A percentile compares a stretch with the other conserved stretches of the same genome.
Conservation (phyloP, 2,797 vertebrate genomes). For the Coilia nasus region DNA sequence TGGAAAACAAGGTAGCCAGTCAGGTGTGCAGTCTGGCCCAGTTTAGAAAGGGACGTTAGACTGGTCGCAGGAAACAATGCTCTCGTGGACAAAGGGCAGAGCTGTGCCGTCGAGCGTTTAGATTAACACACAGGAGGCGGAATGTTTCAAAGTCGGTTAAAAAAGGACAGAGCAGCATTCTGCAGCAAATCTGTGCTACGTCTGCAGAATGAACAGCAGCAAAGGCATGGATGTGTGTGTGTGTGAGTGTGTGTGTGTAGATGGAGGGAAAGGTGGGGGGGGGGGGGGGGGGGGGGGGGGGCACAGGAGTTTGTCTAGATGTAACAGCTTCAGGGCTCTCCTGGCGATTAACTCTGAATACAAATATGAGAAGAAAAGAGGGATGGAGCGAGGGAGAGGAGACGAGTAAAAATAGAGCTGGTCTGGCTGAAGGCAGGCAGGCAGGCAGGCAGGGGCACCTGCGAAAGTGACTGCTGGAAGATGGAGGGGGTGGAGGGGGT, state of each 20-base stretch:
- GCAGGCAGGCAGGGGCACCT: background rate
- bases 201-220: constrained; percentile 30
- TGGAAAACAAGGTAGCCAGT: no score
- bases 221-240: background rate
- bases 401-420: constrained; percentile 12
- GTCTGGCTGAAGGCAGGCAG: background rate
- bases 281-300: background rate
- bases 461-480: background rate
- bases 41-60: constrained; percentile 7
- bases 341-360: constrained; percentile 34
- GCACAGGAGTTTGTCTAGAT: constrained; percentile 12
- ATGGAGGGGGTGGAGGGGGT: background rate
- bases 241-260: background rate
- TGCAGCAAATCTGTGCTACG: constrained; percentile 7
- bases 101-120: background rate
- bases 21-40: background rate
- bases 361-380: constrained; percentile 24
- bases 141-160: background rate
- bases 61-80: background rate
- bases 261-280: no score
- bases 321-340: constrained; percentile 12
- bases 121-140: constrained; percentile 21
- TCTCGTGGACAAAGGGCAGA: background rate
- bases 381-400: background rate
- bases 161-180: background rate